These are phyloP conservation scores for Hiodon alosoides DNA, from an alignment of 2,113 vertebrate genomes.

Conservation along the genomic window DNA sequence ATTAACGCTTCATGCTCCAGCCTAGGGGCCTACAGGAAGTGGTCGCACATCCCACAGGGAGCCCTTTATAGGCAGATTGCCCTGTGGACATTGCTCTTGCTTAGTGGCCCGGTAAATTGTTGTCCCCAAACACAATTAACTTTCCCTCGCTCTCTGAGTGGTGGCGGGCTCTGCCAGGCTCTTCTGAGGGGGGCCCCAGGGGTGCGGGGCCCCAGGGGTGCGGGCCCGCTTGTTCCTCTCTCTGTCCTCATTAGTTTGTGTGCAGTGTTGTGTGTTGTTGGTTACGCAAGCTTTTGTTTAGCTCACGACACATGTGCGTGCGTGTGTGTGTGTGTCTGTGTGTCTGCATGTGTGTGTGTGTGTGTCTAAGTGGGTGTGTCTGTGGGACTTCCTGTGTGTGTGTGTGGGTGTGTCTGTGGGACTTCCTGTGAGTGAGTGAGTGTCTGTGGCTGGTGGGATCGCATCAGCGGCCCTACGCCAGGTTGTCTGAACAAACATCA, in stretches of 20 bases:
- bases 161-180: neutral
- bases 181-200: neutral
- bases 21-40: neutral
- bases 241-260: neutral
- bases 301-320: too few species aligned
- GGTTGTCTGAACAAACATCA: too few species aligned
- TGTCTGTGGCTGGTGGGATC: too few species aligned
- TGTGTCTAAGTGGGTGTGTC: neutral
- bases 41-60: slow-evolving; percentile 25
- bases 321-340: neutral
- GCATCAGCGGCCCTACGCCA: too few species aligned
- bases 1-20: neutral
- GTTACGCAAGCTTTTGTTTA: neutral
- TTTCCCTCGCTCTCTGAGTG: slow-evolving; percentile 19
- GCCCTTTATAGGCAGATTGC: slow-evolving; percentile 32
- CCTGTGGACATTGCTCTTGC: slow-evolving; percentile 35
- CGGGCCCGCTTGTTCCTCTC: neutral
- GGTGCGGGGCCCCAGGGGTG: neutral
- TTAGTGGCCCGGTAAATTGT: slow-evolving; percentile 39
- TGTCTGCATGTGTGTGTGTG: neutral
- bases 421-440: too few species aligned
- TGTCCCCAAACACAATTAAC: slow-evolving; percentile 41
- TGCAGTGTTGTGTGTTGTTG: too few species aligned
- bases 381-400: neutral
- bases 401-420: neutral